phyloP scores from a whole-genome alignment of 2,113 vertebrate species.

The Hydrochoerus hydrochaeris region DNA sequence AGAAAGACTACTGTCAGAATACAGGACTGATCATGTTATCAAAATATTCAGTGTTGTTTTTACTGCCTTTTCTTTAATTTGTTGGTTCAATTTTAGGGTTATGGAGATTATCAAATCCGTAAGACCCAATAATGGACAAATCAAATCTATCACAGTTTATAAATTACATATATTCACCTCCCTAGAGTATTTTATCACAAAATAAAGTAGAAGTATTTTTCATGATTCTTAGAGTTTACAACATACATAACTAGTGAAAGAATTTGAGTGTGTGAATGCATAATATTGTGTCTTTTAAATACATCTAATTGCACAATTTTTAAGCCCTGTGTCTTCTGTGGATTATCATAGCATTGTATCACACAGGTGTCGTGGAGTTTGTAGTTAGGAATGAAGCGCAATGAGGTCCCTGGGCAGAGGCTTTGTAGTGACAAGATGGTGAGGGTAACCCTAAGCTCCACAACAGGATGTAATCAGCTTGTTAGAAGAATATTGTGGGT shows the following conservation, averaged over 20 bases:
- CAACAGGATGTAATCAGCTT: neutral
- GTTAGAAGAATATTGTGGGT: neutral
- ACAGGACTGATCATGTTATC: neutral
- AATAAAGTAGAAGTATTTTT: too few relatives aligned
- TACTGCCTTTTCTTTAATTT: neutral
- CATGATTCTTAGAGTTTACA: neutral
- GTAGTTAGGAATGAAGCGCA: neutral
- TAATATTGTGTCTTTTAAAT: neutral
- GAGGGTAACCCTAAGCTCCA: neutral
- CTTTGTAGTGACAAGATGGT: neutral
- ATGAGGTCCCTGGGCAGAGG: neutral
- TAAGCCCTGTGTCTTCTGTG: too few relatives aligned
- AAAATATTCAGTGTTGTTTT: neutral
- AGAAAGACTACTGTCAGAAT: neutral
- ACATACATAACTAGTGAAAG: neutral
- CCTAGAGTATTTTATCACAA: neutral
- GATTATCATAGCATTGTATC: neutral
- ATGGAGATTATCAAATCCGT: neutral
- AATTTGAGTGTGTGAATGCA: neutral
- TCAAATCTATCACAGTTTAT: neutral
- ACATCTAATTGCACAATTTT: neutral
- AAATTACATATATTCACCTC: neutral
- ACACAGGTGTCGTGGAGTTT: too few relatives aligned
- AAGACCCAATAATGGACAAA: neutral
- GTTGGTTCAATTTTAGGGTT: neutral